These are phyloP conservation scores for Seriola quinqueradiata DNA, from an alignment of 2,113 vertebrate species.

Conservation along the genomic window DNA sequence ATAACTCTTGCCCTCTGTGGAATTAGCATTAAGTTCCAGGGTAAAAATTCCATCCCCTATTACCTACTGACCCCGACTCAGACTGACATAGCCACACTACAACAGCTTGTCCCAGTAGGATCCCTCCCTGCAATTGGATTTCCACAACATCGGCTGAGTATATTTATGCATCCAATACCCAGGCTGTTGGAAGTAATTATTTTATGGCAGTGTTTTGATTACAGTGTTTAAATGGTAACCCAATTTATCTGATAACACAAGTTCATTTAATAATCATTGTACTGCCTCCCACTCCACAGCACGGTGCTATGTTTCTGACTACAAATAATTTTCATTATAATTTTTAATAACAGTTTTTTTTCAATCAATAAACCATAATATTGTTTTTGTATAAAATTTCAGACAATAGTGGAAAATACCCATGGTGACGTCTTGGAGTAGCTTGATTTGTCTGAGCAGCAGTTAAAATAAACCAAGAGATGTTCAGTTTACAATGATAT, in stretches of 20 bases:
- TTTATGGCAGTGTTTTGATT: not conserved
- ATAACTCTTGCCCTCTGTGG: constrained; percentile 16
- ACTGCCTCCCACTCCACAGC: not conserved
- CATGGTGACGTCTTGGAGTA: not conserved
- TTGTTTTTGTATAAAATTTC: not conserved
- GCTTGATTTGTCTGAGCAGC: not conserved
- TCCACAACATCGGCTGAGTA: not conserved
- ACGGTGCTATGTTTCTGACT: not conserved
- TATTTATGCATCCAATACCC: constrained; percentile 2
- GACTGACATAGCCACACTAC: not conserved
- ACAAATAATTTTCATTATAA: not conserved
- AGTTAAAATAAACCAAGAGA: not conserved
- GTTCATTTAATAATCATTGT: not conserved
- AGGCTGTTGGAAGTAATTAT: not conserved
- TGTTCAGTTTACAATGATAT: not conserved
- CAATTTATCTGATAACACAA: not conserved
- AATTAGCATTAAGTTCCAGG: constrained; percentile 12
- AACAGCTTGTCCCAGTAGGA: constrained; percentile 4
- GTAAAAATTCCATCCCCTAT: constrained; percentile 6
- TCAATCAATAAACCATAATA: not conserved
- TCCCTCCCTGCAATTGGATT: not conserved
- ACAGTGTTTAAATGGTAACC: not conserved
- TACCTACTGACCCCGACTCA: constrained; percentile 33
- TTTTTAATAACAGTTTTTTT: not conserved
- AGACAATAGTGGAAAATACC: not conserved